These are phyloP conservation scores for Sinocyclocheilus anshuiensis DNA, from an alignment of 2,113 vertebrate species.

Conservation along the genomic window DNA sequence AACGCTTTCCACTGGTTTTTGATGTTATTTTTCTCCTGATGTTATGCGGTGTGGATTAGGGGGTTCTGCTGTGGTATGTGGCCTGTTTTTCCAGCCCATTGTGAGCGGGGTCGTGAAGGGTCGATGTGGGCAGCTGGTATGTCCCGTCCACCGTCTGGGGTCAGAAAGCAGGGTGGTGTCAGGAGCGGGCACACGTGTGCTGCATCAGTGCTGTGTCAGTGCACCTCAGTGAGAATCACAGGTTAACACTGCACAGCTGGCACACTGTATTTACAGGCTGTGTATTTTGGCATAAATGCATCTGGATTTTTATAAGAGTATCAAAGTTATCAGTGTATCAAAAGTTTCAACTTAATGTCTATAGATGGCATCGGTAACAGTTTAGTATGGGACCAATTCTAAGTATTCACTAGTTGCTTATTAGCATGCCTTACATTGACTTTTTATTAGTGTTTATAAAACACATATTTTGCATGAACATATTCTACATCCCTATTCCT, in stretches of 20 bases:
- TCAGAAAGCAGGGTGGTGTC: neutral
- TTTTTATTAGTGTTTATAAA: no score
- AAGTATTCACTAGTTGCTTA: no score
- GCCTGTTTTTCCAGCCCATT: slow-evolving; percentile 20
- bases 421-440: no score
- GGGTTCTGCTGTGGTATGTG: slow-evolving; percentile 9
- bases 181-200: neutral
- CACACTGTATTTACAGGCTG: neutral
- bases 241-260: neutral
- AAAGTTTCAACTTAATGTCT: neutral
- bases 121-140: slow-evolving; percentile 35
- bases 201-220: slow-evolving; percentile 38
- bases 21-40: neutral
- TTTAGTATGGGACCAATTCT: no score
- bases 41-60: slow-evolving; percentile 7
- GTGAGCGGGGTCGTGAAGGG: neutral
- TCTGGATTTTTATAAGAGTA: neutral
- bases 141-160: neutral
- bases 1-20: neutral
- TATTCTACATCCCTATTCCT: no score
- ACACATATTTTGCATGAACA: no score
- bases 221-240: slow-evolving; percentile 10
- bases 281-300: neutral
- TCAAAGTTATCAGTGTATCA: neutral
- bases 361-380: no score